phyloP scores from a whole-genome alignment of 2,888 invertebrate genomes.

The Stegana nigrithorax region DNA sequence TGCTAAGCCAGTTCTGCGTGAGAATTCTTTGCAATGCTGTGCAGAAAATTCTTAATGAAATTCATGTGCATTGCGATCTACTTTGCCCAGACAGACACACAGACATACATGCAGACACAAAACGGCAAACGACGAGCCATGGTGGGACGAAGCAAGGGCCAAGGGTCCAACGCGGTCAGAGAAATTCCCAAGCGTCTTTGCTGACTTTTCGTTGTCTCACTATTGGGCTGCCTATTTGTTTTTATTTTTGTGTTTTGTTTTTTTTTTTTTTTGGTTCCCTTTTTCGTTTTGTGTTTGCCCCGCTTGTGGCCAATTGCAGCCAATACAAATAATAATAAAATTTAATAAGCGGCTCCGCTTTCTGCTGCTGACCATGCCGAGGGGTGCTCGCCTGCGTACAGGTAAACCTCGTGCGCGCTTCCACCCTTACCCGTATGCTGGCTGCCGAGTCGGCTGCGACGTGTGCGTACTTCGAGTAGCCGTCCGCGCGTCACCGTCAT shows the following conservation, averaged over 20 bases:
- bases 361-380: neutral
- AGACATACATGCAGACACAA: no score
- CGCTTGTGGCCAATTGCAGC: slow-evolving; percentile 55
- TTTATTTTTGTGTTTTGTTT: neutral
- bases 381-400: no score
- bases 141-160: neutral
- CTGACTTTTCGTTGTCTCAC: no score
- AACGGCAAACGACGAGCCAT: no score
- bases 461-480: neutral
- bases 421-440: no score
- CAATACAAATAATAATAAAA: slow-evolving; percentile 57
- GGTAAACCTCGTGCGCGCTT: no score
- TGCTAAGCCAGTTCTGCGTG: slow-evolving; percentile 64
- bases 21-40: slow-evolving; percentile 51
- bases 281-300: neutral
- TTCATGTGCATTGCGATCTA: neutral
- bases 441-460: no score
- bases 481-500: neutral
- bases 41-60: neutral
- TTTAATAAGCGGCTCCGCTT: slow-evolving; percentile 53
- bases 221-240: no score
- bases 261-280: neutral
- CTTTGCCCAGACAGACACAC: neutral
- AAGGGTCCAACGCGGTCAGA: neutral
- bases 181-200: slow-evolving; percentile 17